Percentiles rank a stretch among this genome's conserved stretches.
Evolutionary conservation across 2,888 invertebrate genomes (phyloP).

Genomic region (Drosophila kokeensis): DNA sequence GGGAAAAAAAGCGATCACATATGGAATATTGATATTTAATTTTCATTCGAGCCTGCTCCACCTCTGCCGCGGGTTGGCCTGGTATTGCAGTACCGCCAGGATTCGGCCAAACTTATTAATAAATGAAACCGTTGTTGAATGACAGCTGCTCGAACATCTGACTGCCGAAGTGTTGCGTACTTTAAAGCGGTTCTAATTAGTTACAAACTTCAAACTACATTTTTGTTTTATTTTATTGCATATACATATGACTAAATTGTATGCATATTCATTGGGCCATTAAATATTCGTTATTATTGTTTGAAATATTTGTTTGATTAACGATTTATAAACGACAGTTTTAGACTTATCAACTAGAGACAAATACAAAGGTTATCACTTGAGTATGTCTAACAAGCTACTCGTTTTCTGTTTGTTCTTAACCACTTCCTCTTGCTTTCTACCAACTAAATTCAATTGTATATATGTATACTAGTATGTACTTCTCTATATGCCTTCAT

Average conservation of each 20-base stretch:
- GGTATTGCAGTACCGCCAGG: too few relatives aligned
- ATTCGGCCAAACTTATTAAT: too few relatives aligned
- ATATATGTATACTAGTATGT: conserved; percentile 34
- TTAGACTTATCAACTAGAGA: conserved; percentile 70
- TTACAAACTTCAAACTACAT: conserved; percentile 40
- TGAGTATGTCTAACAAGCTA: conserved; percentile 79
- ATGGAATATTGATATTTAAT: too few relatives aligned
- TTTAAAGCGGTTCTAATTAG: too few relatives aligned
- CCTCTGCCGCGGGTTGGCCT: too few relatives aligned
- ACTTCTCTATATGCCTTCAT: conserved; percentile 3
- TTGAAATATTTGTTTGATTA: conserved; percentile 66
- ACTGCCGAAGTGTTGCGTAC: too few relatives aligned
- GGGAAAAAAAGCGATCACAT: too few relatives aligned
- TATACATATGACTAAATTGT: conserved; percentile 42
- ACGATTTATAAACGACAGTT: conserved; percentile 73
- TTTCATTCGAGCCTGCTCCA: too few relatives aligned
- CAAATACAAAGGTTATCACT: conserved; percentile 80
- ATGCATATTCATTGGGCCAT: conserved; percentile 57
- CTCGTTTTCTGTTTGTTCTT: conserved; percentile 51
- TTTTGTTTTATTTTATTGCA: conserved; percentile 18
- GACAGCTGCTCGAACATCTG: too few relatives aligned
- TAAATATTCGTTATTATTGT: conserved; percentile 64
- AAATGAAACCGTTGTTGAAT: too few relatives aligned
- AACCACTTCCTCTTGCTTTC: conserved; percentile 28
- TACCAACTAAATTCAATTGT: conserved; percentile 65